Conservation (phyloP, 2,113 vertebrate species). For the Ia io region DNA sequence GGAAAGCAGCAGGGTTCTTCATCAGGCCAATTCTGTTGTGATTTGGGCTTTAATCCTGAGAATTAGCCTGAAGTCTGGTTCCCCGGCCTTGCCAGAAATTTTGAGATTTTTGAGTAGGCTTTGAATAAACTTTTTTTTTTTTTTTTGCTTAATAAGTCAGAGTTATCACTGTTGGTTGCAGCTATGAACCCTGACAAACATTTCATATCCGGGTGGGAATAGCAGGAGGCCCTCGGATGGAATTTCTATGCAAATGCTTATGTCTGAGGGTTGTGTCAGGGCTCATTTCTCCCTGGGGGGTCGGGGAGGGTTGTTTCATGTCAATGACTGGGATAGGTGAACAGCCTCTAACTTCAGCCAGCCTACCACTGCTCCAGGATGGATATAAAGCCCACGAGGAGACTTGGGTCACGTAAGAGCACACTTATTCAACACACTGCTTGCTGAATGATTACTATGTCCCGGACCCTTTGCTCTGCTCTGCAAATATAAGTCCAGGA, state of each 20-base stretch:
- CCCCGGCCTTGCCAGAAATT: neutral
- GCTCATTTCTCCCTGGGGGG: neutral
- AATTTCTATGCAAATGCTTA: neutral
- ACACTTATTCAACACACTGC: neutral
- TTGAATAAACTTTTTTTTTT: constrained; percentile 14
- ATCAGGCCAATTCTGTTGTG: constrained; percentile 26
- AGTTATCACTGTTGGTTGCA: neutral
- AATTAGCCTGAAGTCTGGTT: constrained; percentile 31
- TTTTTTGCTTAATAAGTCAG: neutral
- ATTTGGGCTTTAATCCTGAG: constrained; percentile 47
- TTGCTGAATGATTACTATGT: neutral
- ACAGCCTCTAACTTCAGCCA: neutral
- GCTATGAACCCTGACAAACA: neutral
- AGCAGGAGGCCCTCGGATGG: neutral
- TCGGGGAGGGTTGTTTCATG: neutral
- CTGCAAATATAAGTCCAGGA: neutral
- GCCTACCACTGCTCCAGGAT: neutral
- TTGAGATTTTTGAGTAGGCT: constrained; percentile 42
- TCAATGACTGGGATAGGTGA: neutral
- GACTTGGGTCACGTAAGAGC: neutral
- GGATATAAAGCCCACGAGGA: neutral
- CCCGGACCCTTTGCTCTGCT: neutral
- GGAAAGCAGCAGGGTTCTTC: constrained; percentile 6
- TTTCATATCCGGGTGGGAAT: neutral
- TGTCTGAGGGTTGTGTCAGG: neutral